A percentile compares a stretch with the other conserved stretches of the same genome.
phyloP scores from a whole-genome alignment of 2,797 vertebrate species.

The Glyptemys insculpta region DNA sequence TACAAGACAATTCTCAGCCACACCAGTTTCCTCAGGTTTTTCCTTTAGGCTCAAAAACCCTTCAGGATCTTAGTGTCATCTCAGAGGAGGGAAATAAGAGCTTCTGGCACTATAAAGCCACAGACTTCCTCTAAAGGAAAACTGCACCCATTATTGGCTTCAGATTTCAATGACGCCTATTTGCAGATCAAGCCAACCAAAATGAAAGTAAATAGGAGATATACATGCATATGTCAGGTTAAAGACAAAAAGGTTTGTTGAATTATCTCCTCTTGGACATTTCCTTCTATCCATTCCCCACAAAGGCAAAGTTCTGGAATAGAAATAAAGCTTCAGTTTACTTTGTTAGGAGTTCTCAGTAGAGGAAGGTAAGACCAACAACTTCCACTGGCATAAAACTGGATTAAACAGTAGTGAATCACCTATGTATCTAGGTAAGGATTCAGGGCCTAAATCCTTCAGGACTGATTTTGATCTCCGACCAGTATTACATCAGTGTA shows the following conservation, averaged over 20 bases:
- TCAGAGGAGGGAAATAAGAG: background rate
- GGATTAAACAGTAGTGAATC: background rate
- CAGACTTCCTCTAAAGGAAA: background rate
- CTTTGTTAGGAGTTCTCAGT: background rate
- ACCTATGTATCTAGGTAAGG: too few relatives aligned
- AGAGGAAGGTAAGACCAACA: background rate
- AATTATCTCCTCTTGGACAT: background rate
- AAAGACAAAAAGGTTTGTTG: background rate
- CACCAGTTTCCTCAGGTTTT: slow-evolving; percentile 45
- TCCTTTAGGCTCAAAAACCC: background rate
- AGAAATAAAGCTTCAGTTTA: background rate
- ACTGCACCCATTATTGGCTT: background rate
- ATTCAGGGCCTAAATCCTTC: background rate
- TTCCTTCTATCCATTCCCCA: background rate
- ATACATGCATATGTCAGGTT: background rate
- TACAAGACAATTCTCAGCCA: slow-evolving; percentile 54
- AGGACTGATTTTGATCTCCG: background rate
- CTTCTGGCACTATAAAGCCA: background rate
- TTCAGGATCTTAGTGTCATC: slow-evolving; percentile 4
- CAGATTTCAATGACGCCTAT: fast-evolving
- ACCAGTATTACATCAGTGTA: background rate
- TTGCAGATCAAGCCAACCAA: background rate
- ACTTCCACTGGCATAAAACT: background rate
- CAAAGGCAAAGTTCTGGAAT: background rate
- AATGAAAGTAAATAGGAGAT: background rate